Evolutionary conservation across 2,888 invertebrate species (phyloP), one percentile per base, ranked within the genome.

Genomic region (Acrobasis suavella): DNA sequence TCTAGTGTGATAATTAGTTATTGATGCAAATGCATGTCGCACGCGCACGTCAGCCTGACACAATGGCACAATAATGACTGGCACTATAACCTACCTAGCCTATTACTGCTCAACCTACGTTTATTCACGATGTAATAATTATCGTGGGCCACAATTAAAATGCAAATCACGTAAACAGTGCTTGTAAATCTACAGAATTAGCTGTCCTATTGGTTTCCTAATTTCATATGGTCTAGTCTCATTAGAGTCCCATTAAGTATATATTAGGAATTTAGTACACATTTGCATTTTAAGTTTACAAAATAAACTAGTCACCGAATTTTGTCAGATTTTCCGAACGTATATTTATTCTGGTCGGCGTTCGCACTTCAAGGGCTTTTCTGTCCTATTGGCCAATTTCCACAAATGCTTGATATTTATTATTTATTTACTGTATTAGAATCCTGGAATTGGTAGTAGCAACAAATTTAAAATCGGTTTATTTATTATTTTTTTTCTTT

Each of bases 1-100:
- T 32, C 7, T 8, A 8, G 32, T 32, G 32, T 2, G 9, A 46
- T 46, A 46, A 46, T 46, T 46, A n/a, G 46, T 12, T n/a, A n/a
- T 46, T 46, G 46, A 46, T 42, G 42, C 14, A 46, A n/a, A n/a
- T 46, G 5, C n/a, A 12, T 14, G n/a, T 46, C 0, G 46, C n/a
- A 46, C 2, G 46, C 46, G n/a, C 46, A 46, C 46, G 46, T 46
- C 6, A 46, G 42, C 46, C n/a, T n/a, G 46, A 14, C 46, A 46
- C 54, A 55, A 55, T 55, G 10, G 15, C 16, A 38, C 55, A 16
- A n/a, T 55, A 55, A 39, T 55, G 55, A 39, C 55, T 55, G 55
- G 17, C 55, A 55, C 39, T 39, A 39, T 14, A 55, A 39, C 52
- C 14, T n/a, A 39, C 52, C 22, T 22, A 7, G 51, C 32, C 51